phyloP scores from a whole-genome alignment of 2,797 vertebrate genomes.

The Eutrigla gurnardus region DNA sequence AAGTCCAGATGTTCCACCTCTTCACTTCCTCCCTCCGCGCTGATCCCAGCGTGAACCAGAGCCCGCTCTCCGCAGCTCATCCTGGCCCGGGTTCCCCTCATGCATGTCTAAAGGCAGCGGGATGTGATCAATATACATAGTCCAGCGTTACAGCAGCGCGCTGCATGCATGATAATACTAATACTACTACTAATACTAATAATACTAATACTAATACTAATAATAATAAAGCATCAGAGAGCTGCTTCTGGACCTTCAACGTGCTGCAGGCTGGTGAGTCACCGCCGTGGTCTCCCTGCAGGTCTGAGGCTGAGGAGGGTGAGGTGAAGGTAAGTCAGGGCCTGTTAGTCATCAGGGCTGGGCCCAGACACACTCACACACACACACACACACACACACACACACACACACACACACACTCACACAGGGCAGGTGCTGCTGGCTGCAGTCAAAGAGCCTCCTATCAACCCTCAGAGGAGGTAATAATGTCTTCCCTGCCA shows the following conservation, averaged over 20 bases:
- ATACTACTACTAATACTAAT: too few species aligned
- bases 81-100: constrained; percentile 23
- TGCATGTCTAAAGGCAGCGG: background rate
- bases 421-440: constrained; percentile 55
- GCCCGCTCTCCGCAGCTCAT: constrained; percentile 45
- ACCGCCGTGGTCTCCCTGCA: constrained; percentile 9
- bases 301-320: constrained; percentile 30
- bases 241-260: background rate
- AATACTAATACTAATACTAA: too few species aligned
- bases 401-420: too few species aligned
- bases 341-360: constrained; percentile 67
- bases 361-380: constrained; percentile 22
- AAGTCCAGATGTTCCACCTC: constrained; percentile 85
- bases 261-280: constrained; percentile 35
- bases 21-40: constrained; percentile 73
- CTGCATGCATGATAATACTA: too few species aligned
- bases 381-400: too few species aligned
- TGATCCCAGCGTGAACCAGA: constrained; percentile 54
- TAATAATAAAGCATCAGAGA: background rate
- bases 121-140: background rate
- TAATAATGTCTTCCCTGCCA: constrained; percentile 61
- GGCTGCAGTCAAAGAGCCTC: constrained; percentile 38
- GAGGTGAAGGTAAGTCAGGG: constrained; percentile 63
- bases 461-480: constrained; percentile 42
- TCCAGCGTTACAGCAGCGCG: background rate